phyloP scores from a whole-genome alignment of 2,888 invertebrate species.

The Acholoe squamosa region DNA sequence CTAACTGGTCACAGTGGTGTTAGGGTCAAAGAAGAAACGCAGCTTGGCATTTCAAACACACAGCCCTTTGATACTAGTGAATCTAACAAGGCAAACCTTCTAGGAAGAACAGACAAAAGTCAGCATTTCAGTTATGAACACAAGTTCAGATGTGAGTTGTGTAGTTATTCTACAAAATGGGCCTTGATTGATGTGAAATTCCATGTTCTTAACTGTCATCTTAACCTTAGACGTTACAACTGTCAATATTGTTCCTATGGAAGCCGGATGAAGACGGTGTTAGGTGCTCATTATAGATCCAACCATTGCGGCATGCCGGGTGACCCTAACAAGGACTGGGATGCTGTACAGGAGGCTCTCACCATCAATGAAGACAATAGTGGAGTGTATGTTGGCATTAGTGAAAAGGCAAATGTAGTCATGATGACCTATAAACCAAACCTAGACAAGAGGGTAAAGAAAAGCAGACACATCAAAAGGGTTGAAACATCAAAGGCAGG shows the following conservation, averaged over 20 bases:
- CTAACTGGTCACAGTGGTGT: no score
- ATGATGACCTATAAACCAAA: no score
- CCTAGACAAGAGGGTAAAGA: no score
- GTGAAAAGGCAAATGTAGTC: background rate
- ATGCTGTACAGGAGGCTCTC: constrained; percentile 28
- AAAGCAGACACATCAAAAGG: no score
- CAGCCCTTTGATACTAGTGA: background rate
- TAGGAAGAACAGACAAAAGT: no score
- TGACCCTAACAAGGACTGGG: background rate
- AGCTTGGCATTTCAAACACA: background rate
- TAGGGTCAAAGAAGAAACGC: background rate
- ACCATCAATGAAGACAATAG: background rate
- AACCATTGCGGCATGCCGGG: background rate
- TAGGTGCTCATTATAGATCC: background rate
- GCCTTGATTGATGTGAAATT: constrained; percentile 49
- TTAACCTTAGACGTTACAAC: constrained; percentile 25
- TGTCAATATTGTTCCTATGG: constrained; percentile 56
- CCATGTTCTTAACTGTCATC: constrained; percentile 43
- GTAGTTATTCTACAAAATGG: constrained; percentile 54
- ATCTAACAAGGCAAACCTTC: background rate
- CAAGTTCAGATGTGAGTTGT: constrained; percentile 39
- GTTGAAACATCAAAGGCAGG: no score
- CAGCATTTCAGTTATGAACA: no score
- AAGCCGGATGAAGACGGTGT: background rate
- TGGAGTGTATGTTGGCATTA: background rate